A percentile compares a stretch with the other conserved stretches of the same genome.
Evolutionary conservation across 1,140 invertebrate genomes (phyloP).

Genomic region (Cydia fagiglandana): DNA sequence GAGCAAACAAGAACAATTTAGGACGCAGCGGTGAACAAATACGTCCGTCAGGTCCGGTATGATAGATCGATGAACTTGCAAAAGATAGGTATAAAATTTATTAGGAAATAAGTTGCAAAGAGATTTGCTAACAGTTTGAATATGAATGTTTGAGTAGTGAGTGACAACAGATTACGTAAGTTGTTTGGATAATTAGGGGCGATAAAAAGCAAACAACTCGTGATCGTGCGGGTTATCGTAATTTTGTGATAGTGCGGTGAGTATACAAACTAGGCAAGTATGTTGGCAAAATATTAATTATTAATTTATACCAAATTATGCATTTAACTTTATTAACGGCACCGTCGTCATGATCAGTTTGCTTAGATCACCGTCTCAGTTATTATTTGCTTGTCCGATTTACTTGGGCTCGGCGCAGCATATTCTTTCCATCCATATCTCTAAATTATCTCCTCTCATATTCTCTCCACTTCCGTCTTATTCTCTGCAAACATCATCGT

Average conservation of each 20-base stretch:
- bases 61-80: slow-evolving; percentile 40
- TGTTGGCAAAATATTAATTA: neutral
- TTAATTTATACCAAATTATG: neutral
- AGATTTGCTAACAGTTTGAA: slow-evolving; percentile 16
- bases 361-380: too few species aligned
- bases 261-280: neutral
- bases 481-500: too few species aligned
- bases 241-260: neutral
- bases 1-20: slow-evolving; percentile 44
- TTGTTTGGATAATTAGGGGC: slow-evolving; percentile 54
- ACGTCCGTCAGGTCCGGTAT: slow-evolving; percentile 18
- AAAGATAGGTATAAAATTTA: slow-evolving; percentile 40
- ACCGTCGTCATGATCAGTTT: too few species aligned
- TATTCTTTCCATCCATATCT: too few species aligned
- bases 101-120: slow-evolving; percentile 42
- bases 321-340: too few species aligned
- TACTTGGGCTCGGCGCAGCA: too few species aligned
- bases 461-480: too few species aligned
- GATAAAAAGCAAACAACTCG: slow-evolving; percentile 47
- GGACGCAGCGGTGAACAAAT: slow-evolving; percentile 31
- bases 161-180: slow-evolving; percentile 52
- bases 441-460: too few species aligned
- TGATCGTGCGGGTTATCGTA: slow-evolving; percentile 52
- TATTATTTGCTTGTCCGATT: too few species aligned
- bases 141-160: slow-evolving; percentile 32